These are phyloP conservation scores for Saguinus imperator DNA, from an alignment of 2,113 vertebrate genomes.

Conservation along the genomic window DNA sequence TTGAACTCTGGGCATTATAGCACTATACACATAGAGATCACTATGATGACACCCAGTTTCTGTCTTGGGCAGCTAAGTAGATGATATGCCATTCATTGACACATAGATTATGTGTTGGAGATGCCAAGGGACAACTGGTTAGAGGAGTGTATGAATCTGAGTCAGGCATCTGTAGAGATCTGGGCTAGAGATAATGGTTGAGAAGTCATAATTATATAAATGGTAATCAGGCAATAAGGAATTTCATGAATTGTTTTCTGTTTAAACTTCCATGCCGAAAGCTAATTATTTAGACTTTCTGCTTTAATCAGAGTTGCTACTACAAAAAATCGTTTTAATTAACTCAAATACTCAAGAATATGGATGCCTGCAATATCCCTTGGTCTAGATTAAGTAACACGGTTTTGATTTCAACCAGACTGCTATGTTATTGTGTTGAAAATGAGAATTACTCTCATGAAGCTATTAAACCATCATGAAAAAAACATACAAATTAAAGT, in stretches of 20 bases:
- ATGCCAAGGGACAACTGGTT: neutral
- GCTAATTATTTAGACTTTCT: slow-evolving; percentile 63
- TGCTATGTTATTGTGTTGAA: slow-evolving; percentile 34
- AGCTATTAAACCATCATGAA: slow-evolving; percentile 38
- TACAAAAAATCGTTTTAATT: slow-evolving; percentile 69
- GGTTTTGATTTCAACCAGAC: slow-evolving; percentile 54
- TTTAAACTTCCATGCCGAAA: slow-evolving; percentile 55
- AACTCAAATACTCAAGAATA: slow-evolving; percentile 58
- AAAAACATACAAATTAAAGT: slow-evolving; percentile 49
- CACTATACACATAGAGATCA: neutral
- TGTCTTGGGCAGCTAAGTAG: neutral
- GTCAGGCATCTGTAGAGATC: neutral
- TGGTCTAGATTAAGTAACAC: slow-evolving; percentile 57
- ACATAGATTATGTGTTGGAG: neutral
- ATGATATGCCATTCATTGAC: neutral
- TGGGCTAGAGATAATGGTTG: neutral
- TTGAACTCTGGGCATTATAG: neutral
- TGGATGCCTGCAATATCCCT: slow-evolving; percentile 1
- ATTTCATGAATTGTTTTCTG: slow-evolving; percentile 6
- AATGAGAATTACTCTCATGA: slow-evolving; percentile 41
- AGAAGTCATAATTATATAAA: slow-evolving; percentile 29
- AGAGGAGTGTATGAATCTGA: neutral
- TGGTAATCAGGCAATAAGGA: slow-evolving; percentile 18
- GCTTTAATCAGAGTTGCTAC: slow-evolving; percentile 56
- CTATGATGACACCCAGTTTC: neutral